Conservation (phyloP, 2,113 vertebrate species). For the Sylvicapra grimmia region DNA sequence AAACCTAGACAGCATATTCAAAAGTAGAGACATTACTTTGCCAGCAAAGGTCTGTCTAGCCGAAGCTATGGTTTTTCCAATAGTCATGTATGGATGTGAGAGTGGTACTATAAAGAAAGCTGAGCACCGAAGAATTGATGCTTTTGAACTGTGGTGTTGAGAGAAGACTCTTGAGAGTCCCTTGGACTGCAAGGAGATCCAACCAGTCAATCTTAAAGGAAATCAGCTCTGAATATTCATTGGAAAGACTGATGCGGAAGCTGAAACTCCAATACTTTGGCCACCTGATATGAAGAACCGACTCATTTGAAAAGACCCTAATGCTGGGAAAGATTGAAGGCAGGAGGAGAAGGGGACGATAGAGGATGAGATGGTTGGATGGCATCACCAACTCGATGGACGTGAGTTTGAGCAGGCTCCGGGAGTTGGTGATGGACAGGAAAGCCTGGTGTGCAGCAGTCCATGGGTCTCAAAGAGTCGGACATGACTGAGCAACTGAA, state of each 20-base stretch:
- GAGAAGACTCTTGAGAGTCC: not conserved
- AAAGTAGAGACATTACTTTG: no score
- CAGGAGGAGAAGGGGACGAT: not conserved
- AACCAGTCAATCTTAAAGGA: not conserved
- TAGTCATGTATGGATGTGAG: not conserved
- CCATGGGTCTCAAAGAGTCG: not conserved
- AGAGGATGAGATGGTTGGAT: not conserved
- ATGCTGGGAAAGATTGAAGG: not conserved
- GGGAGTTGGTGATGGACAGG: not conserved
- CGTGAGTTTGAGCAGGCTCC: not conserved
- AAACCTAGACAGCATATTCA: no score
- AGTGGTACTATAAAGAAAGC: not conserved
- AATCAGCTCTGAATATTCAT: not conserved
- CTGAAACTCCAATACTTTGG: not conserved
- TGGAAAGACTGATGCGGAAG: not conserved
- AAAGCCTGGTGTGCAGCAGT: not conserved
- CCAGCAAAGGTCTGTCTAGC: no score
- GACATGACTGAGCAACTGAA: not conserved
- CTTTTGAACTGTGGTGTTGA: not conserved
- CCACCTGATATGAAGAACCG: not conserved
- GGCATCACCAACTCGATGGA: not conserved
- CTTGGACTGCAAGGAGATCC: not conserved
- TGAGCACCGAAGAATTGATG: not conserved
- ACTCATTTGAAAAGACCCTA: not conserved
- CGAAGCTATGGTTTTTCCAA: not conserved